Evolutionary conservation across 2,888 invertebrate species (phyloP).

Genomic region (Eledone cirrhosa): DNA sequence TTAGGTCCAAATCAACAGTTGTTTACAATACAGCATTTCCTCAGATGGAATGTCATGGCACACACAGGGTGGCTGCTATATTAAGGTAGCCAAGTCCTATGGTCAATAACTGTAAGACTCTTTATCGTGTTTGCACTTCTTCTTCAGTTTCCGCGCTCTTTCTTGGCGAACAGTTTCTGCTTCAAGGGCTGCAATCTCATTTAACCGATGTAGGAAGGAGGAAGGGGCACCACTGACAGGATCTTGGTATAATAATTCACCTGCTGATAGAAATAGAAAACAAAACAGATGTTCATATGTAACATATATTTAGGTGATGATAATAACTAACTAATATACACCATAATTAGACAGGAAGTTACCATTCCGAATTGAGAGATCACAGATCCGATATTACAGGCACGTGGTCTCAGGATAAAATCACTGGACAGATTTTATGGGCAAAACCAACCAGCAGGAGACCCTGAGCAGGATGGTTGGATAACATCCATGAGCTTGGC

Average conservation of each 20-base stretch:
- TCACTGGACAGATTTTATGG: too few species aligned
- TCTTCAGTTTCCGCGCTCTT: conserved; percentile 57
- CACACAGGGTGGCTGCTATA: not conserved
- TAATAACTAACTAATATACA: not conserved
- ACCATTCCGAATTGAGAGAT: too few species aligned
- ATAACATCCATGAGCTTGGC: too few species aligned
- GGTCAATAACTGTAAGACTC: conserved; percentile 49
- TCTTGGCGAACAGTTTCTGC: conserved; percentile 64
- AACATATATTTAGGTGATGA: not conserved
- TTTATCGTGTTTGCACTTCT: conserved; percentile 57
- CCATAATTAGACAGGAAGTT: not conserved
- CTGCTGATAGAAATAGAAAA: conserved; percentile 34
- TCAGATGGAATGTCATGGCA: too few species aligned
- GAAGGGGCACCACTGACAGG: conserved; percentile 57
- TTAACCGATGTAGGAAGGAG: conserved; percentile 60
- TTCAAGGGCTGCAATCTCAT: conserved; percentile 61
- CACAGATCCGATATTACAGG: too few species aligned
- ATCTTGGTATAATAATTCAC: conserved; percentile 59
- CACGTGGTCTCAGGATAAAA: too few species aligned
- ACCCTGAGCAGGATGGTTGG: too few species aligned
- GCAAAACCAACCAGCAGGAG: too few species aligned
- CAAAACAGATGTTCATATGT: not conserved
- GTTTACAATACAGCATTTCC: too few species aligned
- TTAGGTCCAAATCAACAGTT: too few species aligned
- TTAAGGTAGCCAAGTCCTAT: not conserved